Conservation (phyloP, 2,113 vertebrate genomes). For the Psittacula cyanocephala region DNA sequence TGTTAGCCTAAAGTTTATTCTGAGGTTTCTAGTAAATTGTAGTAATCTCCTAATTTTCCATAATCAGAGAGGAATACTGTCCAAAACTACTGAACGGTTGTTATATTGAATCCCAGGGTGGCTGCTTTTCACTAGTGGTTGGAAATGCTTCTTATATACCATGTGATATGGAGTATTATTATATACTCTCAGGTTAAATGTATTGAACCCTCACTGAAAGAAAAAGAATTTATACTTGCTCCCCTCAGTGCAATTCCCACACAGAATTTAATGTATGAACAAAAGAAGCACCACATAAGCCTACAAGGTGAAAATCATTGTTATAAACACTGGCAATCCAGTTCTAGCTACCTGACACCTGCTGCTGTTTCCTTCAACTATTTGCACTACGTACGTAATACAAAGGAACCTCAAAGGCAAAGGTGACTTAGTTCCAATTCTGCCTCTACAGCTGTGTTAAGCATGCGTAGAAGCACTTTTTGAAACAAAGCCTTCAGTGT, state of each 20-base stretch:
- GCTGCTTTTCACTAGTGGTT: background rate
- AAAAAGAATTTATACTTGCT: background rate
- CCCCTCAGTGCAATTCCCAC: background rate
- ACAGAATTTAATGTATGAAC: background rate
- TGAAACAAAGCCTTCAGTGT: background rate
- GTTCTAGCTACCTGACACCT: background rate
- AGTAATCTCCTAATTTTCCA: background rate
- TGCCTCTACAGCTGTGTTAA: background rate
- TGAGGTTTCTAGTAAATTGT: background rate
- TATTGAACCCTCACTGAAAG: background rate
- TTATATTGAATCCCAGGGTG: background rate
- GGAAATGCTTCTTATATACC: background rate
- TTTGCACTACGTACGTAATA: background rate
- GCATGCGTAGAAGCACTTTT: background rate
- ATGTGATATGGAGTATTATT: fast-evolving
- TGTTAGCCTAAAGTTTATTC: background rate
- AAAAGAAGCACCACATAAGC: background rate
- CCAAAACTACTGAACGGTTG: background rate
- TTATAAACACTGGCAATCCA: background rate
- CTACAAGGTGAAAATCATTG: background rate
- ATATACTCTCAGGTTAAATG: background rate
- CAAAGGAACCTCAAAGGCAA: background rate
- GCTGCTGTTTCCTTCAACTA: background rate
- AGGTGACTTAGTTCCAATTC: background rate
- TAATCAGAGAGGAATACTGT: background rate